A percentile compares a stretch with the other conserved stretches of the same genome.
Evolutionary conservation across 2,888 invertebrate species (phyloP).

Genomic region (Odontocolon sp.): DNA sequence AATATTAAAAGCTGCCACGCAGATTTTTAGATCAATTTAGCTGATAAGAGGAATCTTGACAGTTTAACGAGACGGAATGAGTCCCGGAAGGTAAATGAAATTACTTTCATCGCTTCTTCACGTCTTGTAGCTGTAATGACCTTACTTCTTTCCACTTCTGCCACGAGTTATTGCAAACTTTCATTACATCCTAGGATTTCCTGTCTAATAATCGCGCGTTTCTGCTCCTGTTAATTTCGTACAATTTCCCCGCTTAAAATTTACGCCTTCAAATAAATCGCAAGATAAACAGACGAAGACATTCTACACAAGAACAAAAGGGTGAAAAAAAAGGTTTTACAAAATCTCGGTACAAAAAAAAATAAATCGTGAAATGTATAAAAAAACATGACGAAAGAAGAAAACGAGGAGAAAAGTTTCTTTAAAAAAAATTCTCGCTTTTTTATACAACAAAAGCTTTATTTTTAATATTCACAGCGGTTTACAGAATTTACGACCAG

Average conservation of each 20-base stretch:
- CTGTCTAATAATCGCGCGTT: conserved; percentile 1
- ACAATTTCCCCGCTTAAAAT: neutral
- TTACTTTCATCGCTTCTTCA: conserved; percentile 46
- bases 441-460: conserved; percentile 6
- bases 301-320: neutral
- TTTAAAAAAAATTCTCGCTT: neutral
- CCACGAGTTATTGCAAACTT: conserved; percentile 17
- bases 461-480: neutral
- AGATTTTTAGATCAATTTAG: no score
- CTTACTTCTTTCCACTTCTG: conserved; percentile 9
- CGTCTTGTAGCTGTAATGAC: conserved; percentile 17
- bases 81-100: conserved; percentile 47
- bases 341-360: neutral
- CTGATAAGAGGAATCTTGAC: neutral
- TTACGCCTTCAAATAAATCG: neutral
- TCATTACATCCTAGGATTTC: conserved; percentile 11
- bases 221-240: neutral
- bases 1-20: no score
- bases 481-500: conserved; percentile 1
- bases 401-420: neutral
- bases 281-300: neutral
- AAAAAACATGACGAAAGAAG: neutral
- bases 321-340: neutral
- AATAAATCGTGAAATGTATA: neutral
- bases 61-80: conserved; percentile 35